phyloP scores from a whole-genome alignment of 2,113 vertebrate species.

The Myxocyprinus asiaticus region DNA sequence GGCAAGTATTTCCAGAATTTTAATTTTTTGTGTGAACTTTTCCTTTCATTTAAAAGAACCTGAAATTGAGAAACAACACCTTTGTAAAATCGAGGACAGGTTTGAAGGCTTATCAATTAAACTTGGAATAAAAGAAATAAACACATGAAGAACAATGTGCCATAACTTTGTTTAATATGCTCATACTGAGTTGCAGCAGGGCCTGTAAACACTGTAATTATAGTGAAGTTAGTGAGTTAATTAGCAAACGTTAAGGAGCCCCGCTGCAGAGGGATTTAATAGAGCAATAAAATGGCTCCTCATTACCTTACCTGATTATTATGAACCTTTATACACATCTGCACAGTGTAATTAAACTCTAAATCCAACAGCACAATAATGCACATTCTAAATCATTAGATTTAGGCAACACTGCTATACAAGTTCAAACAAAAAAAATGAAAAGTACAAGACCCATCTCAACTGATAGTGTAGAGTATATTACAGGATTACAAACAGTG shows the following conservation, averaged over 20 bases:
- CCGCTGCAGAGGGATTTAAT: constrained; percentile 43
- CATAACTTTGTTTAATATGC: constrained; percentile 30
- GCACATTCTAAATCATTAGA: background rate
- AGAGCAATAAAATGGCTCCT: constrained; percentile 48
- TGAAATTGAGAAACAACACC: too few species aligned
- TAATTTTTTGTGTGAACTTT: too few species aligned
- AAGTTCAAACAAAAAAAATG: background rate
- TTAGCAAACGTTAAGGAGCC: constrained; percentile 49
- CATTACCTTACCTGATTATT: constrained; percentile 51
- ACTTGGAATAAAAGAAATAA: background rate
- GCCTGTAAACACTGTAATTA: constrained; percentile 56
- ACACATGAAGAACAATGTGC: background rate
- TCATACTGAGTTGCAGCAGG: constrained; percentile 26
- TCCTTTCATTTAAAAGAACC: too few species aligned
- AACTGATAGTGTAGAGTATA: too few species aligned
- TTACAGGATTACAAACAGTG: too few species aligned
- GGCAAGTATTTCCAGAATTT: too few species aligned
- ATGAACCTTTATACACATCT: constrained; percentile 14
- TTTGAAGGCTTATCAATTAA: background rate
- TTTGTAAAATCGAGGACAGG: background rate
- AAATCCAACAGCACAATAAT: constrained; percentile 5
- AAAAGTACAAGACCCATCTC: background rate
- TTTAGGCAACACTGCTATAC: background rate
- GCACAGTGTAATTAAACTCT: constrained; percentile 16
- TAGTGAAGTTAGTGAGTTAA: constrained; percentile 53